Conservation (phyloP, 1,140 invertebrate genomes). For the Polypedilum pembai region DNA sequence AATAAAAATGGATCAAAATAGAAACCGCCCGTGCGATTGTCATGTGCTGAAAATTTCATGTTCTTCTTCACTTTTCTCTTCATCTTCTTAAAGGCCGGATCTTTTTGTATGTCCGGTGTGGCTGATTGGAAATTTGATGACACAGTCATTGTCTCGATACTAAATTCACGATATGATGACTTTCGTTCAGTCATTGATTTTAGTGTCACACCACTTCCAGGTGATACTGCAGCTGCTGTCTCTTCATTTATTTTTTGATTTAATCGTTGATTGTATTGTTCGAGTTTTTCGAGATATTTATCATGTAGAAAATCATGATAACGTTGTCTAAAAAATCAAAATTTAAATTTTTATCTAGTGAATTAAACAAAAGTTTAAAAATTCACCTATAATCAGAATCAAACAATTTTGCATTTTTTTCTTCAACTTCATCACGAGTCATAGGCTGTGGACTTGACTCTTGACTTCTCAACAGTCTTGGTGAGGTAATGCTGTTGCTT, state of each 20-base stretch:
- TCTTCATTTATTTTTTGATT: conserved; percentile 14
- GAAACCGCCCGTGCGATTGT: conserved; percentile 20
- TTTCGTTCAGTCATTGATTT: background rate
- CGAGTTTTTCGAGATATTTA: background rate
- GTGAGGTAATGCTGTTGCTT: background rate
- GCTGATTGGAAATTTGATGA: background rate
- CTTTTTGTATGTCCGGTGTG: background rate
- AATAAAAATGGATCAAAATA: conserved; percentile 29
- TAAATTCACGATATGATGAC: conserved; percentile 21
- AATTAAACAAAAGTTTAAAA: background rate
- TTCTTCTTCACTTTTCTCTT: conserved; percentile 23
- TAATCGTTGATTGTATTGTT: background rate
- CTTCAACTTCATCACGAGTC: background rate
- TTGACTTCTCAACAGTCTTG: background rate
- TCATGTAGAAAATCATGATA: background rate
- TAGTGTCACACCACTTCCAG: background rate
- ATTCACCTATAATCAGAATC: background rate
- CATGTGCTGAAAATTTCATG: background rate
- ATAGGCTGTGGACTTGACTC: background rate
- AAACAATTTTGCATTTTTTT: background rate
- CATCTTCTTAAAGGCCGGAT: background rate
- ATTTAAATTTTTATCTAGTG: too few relatives aligned
- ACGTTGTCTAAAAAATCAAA: background rate
- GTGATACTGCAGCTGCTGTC: background rate
- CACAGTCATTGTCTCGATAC: background rate